Percentiles rank a stretch among this genome's conserved stretches.
phyloP scores from a whole-genome alignment of 2,113 vertebrate species.

The Phalacrocorax pelagicus region DNA sequence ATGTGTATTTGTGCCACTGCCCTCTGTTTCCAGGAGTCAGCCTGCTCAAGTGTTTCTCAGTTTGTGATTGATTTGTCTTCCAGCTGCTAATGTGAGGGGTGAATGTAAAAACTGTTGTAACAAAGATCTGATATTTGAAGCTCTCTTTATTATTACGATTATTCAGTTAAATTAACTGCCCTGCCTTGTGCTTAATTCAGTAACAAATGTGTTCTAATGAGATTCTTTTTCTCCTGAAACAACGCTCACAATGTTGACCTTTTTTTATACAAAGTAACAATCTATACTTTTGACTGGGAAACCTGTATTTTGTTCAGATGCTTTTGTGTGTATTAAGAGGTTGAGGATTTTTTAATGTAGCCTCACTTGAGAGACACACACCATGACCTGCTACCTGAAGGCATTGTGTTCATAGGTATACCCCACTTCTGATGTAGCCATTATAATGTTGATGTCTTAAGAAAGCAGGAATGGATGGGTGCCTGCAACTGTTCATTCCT shows the following conservation, averaged over 20 bases:
- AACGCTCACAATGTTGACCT: neutral
- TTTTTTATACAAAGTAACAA: neutral
- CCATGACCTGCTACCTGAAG: neutral
- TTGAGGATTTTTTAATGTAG: neutral
- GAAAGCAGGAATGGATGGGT: neutral
- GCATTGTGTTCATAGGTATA: neutral
- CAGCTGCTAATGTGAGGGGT: neutral
- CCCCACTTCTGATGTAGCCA: neutral
- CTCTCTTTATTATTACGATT: neutral
- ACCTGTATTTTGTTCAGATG: neutral
- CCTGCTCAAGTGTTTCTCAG: neutral
- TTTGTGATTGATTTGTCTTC: constrained; percentile 31
- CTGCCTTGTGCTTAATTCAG: neutral
- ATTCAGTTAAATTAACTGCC: neutral
- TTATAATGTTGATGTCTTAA: neutral
- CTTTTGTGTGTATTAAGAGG: neutral
- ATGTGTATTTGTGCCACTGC: neutral
- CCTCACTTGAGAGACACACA: neutral
- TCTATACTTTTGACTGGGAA: neutral
- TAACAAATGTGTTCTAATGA: neutral
- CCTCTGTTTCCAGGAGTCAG: neutral
- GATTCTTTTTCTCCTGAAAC: neutral
- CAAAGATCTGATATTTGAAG: neutral
- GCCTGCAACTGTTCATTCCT: neutral
- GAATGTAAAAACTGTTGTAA: neutral